phyloP scores from a whole-genome alignment of 1,140 invertebrate genomes.

The Cydia pomonella region DNA sequence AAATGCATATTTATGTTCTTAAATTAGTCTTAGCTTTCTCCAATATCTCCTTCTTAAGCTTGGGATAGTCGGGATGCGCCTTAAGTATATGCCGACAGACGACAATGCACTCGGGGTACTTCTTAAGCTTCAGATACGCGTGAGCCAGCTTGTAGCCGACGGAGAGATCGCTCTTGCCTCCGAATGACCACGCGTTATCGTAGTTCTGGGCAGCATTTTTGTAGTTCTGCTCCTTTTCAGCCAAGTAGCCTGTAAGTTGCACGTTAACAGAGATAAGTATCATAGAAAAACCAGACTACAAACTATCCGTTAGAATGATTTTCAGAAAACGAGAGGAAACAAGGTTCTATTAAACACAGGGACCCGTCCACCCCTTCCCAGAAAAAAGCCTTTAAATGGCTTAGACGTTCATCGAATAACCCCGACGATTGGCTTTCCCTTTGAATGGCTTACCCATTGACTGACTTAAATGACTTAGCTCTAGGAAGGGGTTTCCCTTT shows the following conservation, averaged over 20 bases:
- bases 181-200: conserved; percentile 91
- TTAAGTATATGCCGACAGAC: conserved; percentile 88
- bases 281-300: too few species aligned
- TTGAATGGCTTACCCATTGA: too few species aligned
- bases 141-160: conserved; percentile 97
- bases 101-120: conserved; percentile 88
- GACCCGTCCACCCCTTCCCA: too few species aligned
- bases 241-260: conserved; percentile 89
- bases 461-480: too few species aligned
- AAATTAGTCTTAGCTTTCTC: conserved; percentile 94
- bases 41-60: conserved; percentile 95
- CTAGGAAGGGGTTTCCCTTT: too few species aligned
- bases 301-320: too few species aligned
- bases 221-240: conserved; percentile 96
- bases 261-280: too few species aligned
- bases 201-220: conserved; percentile 92
- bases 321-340: too few species aligned
- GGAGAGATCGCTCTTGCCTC: conserved; percentile 89
- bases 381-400: too few species aligned
- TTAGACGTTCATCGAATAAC: too few species aligned
- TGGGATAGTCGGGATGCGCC: conserved; percentile 93
- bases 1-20: background rate
- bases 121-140: conserved; percentile 94
- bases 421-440: too few species aligned
- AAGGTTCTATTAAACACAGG: too few species aligned